These are phyloP conservation scores for Oligia latruncula DNA, from an alignment of 2,888 invertebrate species.

Conservation along the genomic window DNA sequence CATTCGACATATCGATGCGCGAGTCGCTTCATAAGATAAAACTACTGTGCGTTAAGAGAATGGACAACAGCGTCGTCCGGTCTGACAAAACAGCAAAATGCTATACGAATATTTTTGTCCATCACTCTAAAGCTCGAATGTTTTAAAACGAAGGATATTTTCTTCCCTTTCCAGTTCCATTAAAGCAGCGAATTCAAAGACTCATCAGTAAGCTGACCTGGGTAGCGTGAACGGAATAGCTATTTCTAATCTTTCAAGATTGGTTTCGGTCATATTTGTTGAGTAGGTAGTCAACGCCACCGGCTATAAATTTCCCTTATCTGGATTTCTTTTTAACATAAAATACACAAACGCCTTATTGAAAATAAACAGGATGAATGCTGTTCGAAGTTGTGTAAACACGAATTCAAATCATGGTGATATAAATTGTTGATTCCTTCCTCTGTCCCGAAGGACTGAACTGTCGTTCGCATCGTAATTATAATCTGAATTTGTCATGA, in stretches of 20 bases:
- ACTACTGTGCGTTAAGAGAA: not conserved
- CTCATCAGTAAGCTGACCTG: slow-evolving; percentile 9
- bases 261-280: slow-evolving; percentile 39
- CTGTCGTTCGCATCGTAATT: slow-evolving; percentile 32
- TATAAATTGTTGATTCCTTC: slow-evolving; percentile 16
- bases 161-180: not conserved
- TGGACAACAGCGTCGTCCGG: too few species aligned
- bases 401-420: slow-evolving; percentile 32
- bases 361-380: slow-evolving; percentile 31
- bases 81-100: not conserved
- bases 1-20: not conserved
- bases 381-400: slow-evolving; percentile 34
- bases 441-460: not conserved
- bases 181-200: slow-evolving; percentile 2
- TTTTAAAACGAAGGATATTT: slow-evolving; percentile 1
- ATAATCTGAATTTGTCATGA: slow-evolving; percentile 61
- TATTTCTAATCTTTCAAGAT: slow-evolving; percentile 31
- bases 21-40: not conserved
- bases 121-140: slow-evolving; percentile 5
- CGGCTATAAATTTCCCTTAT: slow-evolving; percentile 15
- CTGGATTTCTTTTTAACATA: slow-evolving; percentile 39
- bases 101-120: not conserved
- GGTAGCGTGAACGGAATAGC: slow-evolving; percentile 36
- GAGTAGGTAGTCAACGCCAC: slow-evolving; percentile 2
- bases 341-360: slow-evolving; percentile 30